These are phyloP conservation scores for Harpalus rufipes DNA, from an alignment of 2,888 invertebrate species.

Conservation along the genomic window DNA sequence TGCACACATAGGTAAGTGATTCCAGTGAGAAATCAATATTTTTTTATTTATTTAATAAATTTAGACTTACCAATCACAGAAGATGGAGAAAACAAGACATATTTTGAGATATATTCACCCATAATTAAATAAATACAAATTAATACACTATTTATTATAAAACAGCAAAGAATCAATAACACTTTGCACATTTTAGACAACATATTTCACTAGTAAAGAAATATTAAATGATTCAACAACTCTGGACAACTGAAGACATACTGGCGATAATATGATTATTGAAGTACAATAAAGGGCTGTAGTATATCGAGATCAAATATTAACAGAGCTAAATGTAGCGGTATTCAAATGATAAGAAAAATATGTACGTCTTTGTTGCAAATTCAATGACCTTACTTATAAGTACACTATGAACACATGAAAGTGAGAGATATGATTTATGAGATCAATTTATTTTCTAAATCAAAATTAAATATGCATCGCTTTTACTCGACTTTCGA, in stretches of 20 bases:
- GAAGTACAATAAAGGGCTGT: background rate
- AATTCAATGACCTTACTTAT: too few species aligned
- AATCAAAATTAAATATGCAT: too few species aligned
- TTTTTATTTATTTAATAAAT: background rate
- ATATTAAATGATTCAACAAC: background rate
- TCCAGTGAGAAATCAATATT: background rate
- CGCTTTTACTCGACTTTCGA: too few species aligned
- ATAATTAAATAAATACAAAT: background rate
- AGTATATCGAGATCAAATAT: background rate
- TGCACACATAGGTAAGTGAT: too few species aligned
- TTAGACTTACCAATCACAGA: background rate
- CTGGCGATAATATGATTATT: background rate
- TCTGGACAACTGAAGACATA: background rate
- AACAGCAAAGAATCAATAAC: background rate
- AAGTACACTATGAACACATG: too few species aligned
- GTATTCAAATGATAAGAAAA: background rate
- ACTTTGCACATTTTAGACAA: background rate
- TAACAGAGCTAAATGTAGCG: background rate
- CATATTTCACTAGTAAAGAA: background rate
- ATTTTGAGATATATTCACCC: background rate
- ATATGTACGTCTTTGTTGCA: background rate
- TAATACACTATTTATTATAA: background rate
- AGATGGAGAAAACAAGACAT: background rate
- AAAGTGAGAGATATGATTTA: too few species aligned
- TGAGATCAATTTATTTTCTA: too few species aligned